Evolutionary conservation across 1,140 invertebrate genomes (phyloP).

Genomic region (Parasteatoda tepidariorum): DNA sequence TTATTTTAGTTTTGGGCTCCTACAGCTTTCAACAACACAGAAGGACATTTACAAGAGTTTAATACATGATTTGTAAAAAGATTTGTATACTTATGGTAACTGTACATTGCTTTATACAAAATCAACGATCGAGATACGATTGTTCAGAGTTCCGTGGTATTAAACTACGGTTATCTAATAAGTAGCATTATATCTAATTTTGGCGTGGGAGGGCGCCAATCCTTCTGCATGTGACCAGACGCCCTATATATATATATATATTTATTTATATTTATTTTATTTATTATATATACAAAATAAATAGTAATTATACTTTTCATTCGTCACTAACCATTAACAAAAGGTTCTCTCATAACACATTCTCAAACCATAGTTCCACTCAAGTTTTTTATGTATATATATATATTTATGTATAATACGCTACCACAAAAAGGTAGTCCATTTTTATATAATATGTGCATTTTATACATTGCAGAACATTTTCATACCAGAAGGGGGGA

Average conservation of each 20-base stretch:
- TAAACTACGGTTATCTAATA: conserved; percentile 47
- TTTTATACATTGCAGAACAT: conserved; percentile 29
- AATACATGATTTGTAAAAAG: conserved; percentile 60
- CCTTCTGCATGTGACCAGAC: conserved; percentile 12
- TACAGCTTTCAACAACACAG: conserved; percentile 50
- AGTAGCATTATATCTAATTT: conserved; percentile 55
- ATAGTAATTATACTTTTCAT: conserved; percentile 54
- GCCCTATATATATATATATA: conserved; percentile 24
- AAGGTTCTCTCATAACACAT: conserved; percentile 6
- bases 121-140: conserved; percentile 45
- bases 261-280: conserved; percentile 2
- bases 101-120: conserved; percentile 60
- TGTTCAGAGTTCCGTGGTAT: conserved; percentile 35
- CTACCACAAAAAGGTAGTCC: background rate
- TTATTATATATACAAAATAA: conserved; percentile 59
- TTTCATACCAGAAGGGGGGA: conserved; percentile 17
- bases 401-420: background rate
- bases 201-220: conserved; percentile 41
- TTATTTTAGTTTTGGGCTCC: conserved; percentile 24
- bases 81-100: conserved; percentile 56
- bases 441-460: conserved; percentile 37
- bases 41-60: conserved; percentile 60
- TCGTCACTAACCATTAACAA: background rate
- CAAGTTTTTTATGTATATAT: background rate
- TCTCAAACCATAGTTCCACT: conserved; percentile 1